phyloP scores from a whole-genome alignment of 2,113 vertebrate genomes.

The Plecotus auritus region DNA sequence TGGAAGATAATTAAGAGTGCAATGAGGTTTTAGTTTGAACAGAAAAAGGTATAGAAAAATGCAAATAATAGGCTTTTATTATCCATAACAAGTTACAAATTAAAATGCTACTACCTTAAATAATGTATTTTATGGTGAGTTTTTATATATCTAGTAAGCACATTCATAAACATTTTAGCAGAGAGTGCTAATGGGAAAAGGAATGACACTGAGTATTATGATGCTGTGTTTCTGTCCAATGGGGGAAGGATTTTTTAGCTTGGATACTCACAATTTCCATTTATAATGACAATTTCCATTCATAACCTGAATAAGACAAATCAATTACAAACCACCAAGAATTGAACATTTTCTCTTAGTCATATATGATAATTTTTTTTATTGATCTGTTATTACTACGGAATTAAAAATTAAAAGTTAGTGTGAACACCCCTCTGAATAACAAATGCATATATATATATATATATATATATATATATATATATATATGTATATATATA shows the following conservation, averaged over 20 bases:
- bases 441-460: neutral
- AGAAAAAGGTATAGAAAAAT: neutral
- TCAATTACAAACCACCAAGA: neutral
- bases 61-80: neutral
- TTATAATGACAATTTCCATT: neutral
- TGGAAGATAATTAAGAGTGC: conserved; percentile 56
- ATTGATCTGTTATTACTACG: neutral
- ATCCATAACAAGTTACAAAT: neutral
- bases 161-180: neutral
- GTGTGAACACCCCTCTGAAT: neutral
- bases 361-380: neutral
- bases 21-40: conserved; percentile 19
- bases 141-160: neutral
- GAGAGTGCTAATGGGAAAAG: neutral
- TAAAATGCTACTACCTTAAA: neutral
- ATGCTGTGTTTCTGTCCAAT: neutral
- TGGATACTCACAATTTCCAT: neutral
- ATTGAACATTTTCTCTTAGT: neutral
- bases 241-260: neutral
- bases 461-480: neutral
- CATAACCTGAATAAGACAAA: neutral
- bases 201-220: neutral
- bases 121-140: neutral
- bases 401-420: neutral
- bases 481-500: neutral